Base-by-base conservation (phyloP, 37 sponge, comb jelly and placozoan species). In the Dysidea cf. avara region DNA sequence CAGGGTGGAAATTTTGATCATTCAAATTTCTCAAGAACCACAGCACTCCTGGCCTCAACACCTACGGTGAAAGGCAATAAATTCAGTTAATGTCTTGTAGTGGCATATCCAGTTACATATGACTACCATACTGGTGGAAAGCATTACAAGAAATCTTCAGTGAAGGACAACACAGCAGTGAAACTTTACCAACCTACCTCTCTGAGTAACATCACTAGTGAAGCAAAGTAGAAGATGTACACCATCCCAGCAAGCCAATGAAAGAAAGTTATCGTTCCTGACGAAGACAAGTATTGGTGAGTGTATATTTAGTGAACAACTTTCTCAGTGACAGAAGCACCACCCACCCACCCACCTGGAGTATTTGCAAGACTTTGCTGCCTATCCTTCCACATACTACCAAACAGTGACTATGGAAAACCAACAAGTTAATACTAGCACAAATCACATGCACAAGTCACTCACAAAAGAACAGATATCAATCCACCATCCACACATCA, bases 171-270 rank as follows among this genome's bases (percentile, higher is more conserved):
- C 7, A 34, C 24, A 22, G n/a, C 29, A 26, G 9, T 69, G 53
- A 5, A 18, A 12, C 32, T 7, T 69, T 7, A 43, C 46, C 9
- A 5, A 43, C 46, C 9, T 5, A 43, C 84, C 80, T 96, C 90
- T 46, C 96, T 82, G 49, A 92, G 66, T 7, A 96, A 72, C 64
- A 96, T 77, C 53, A 96, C 96, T 65, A 96, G 92, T 7, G 94
- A 92, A 35, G 96, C 96, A 69, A 96, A 78, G 84, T 92, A 96
- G 84, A 92, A 96, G 60, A 96, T 82, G 64, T 83, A 96, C 31
- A 92, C 83, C 90, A 96, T 96, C 1, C 96, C 96, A 24, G 86
- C 90, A 57, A 96, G 72, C 97, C 97, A 96, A 88, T 96, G 97
- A 9, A 96, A 64, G 64, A 96, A 96, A 60, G 74, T 90, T 29